Conservation (phyloP, 2,797 vertebrate genomes). For the Enteromius afrohamiltoni region DNA sequence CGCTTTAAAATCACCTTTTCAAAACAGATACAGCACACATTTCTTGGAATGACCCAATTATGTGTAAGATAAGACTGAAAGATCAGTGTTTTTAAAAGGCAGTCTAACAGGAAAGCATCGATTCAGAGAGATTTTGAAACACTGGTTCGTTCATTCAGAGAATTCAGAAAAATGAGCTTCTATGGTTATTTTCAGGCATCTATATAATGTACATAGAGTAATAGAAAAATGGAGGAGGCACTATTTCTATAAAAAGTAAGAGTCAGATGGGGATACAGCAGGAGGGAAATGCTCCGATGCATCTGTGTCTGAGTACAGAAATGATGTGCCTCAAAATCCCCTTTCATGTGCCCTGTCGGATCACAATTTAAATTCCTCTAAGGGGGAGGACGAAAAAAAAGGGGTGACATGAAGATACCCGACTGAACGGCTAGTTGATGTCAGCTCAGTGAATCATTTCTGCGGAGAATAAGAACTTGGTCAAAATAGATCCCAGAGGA, state of each 20-base stretch:
- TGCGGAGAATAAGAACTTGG: constrained; percentile 54
- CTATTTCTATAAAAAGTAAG: constrained; percentile 23
- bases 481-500: constrained; percentile 45
- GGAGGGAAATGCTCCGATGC: constrained; percentile 10
- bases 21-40: neutral
- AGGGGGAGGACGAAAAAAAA: constrained; percentile 23
- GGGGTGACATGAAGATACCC: constrained; percentile 48
- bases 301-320: constrained; percentile 18
- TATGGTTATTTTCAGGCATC: neutral
- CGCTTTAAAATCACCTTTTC: neutral
- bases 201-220: constrained; percentile 9
- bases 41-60: neutral
- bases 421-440: constrained; percentile 52
- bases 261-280: constrained; percentile 8
- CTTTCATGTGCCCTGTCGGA: constrained; percentile 12
- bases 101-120: neutral
- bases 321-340: constrained; percentile 32
- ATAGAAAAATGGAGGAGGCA: neutral
- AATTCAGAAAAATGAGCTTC: neutral
- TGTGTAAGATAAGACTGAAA: neutral
- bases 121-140: neutral
- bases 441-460: constrained; percentile 51
- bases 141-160: neutral
- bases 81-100: neutral
- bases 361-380: constrained; percentile 54